Evolutionary conservation across 1,140 invertebrate genomes (phyloP).

Genomic region (Lepidurus couesii): DNA sequence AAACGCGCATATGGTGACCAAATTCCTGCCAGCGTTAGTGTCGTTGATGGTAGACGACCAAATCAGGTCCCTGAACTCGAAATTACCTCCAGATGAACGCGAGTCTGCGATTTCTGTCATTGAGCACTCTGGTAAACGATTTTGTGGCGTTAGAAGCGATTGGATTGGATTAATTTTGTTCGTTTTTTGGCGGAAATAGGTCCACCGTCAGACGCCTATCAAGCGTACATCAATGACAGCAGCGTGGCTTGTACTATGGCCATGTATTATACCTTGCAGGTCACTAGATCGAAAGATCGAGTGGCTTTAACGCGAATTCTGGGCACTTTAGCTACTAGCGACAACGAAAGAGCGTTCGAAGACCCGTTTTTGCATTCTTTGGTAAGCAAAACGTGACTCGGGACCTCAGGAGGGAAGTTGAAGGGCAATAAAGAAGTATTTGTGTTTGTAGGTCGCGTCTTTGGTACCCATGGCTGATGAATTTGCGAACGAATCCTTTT

Average conservation of each 20-base stretch:
- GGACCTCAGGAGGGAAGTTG: neutral
- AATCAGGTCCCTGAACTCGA: slow-evolving; percentile 75
- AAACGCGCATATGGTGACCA: slow-evolving; percentile 85
- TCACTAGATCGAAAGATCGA: slow-evolving; percentile 68
- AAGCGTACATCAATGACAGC: slow-evolving; percentile 82
- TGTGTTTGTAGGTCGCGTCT: slow-evolving; percentile 59
- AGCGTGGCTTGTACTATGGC: slow-evolving; percentile 84
- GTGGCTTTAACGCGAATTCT: slow-evolving; percentile 79
- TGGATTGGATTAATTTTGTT: slow-evolving; percentile 27
- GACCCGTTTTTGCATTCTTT: slow-evolving; percentile 91
- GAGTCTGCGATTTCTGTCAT: slow-evolving; percentile 87
- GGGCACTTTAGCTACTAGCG: slow-evolving; percentile 80
- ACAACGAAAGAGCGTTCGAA: slow-evolving; percentile 85
- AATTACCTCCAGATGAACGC: slow-evolving; percentile 86
- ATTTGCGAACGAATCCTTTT: slow-evolving; percentile 89
- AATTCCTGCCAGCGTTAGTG: slow-evolving; percentile 90
- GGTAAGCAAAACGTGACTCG: slow-evolving; percentile 45
- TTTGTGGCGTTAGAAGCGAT: neutral
- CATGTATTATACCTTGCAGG: slow-evolving; percentile 90
- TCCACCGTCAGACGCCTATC: slow-evolving; percentile 84
- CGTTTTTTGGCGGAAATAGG: slow-evolving; percentile 47
- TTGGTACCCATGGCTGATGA: slow-evolving; percentile 86
- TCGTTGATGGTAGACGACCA: slow-evolving; percentile 96
- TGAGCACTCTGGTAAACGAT: slow-evolving; percentile 65
- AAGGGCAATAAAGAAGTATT: neutral